Evolutionary conservation across 1,140 invertebrate genomes (phyloP).

Genomic region (Campodea augens): DNA sequence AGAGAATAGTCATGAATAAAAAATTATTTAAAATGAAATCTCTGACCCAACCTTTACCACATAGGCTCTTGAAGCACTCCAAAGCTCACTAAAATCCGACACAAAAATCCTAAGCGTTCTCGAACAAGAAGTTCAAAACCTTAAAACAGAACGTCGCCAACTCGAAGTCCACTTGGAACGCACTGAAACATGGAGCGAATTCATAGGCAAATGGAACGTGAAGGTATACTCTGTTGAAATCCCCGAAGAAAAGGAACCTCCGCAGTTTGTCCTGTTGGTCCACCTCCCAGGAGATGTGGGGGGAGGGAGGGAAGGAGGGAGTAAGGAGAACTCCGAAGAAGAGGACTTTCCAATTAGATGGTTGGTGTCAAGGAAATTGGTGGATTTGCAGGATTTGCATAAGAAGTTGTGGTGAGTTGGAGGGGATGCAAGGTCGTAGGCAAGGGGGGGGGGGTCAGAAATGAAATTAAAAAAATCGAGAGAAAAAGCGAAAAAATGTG

Average conservation of each 20-base stretch:
- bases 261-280: constrained; percentile 63
- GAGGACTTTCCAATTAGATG: constrained; percentile 54
- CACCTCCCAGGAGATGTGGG: constrained; percentile 46
- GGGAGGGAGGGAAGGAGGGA: constrained; percentile 20
- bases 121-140: constrained; percentile 58
- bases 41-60: background rate
- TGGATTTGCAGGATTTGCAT: constrained; percentile 67
- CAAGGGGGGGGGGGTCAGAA: no score
- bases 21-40: background rate
- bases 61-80: constrained; percentile 54
- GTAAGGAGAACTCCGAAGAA: no score
- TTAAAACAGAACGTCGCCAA: constrained; percentile 53
- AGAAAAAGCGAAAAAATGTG: no score
- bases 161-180: constrained; percentile 64
- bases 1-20: no score
- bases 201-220: constrained; percentile 66
- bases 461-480: no score
- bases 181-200: constrained; percentile 72
- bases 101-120: constrained; percentile 52
- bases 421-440: no score
- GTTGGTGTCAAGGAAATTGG: constrained; percentile 60
- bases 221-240: constrained; percentile 61
- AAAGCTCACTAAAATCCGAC: constrained; percentile 50
- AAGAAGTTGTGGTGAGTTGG: constrained; percentile 48
- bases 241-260: constrained; percentile 53